phyloP scores from a whole-genome alignment of 2,113 vertebrate genomes.

The Archilochus colubris region DNA sequence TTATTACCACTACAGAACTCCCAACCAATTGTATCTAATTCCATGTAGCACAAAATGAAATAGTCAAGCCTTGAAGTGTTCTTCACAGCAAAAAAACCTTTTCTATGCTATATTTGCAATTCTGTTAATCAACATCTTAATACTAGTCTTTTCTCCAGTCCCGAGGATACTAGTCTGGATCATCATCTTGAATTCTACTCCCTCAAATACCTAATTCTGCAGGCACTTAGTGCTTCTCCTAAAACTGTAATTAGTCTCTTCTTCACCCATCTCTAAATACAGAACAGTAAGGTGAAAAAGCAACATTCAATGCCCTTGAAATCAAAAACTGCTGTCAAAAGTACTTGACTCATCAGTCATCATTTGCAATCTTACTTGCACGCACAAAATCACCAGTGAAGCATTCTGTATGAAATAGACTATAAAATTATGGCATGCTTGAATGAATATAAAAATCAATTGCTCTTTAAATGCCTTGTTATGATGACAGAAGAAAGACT shows the following conservation, averaged over 20 bases:
- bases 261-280: background rate
- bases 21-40: background rate
- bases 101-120: background rate
- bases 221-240: background rate
- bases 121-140: background rate
- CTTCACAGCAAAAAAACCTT: fast-evolving
- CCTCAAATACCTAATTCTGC: background rate
- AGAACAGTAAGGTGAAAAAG: background rate
- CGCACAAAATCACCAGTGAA: conserved; percentile 42
- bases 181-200: background rate
- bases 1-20: background rate
- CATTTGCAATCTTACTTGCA: conserved; percentile 52
- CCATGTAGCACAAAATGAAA: background rate
- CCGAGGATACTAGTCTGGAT: background rate
- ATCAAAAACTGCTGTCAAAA: conserved; percentile 11
- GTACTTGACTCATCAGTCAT: conserved; percentile 14
- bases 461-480: conserved; percentile 14
- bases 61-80: background rate
- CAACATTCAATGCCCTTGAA: conserved; percentile 22
- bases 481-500: background rate
- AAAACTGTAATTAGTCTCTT: background rate
- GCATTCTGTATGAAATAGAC: conserved; percentile 44
- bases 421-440: conserved; percentile 56
- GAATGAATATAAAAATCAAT: conserved; percentile 19
- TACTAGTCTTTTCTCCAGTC: background rate